Base-by-base conservation (phyloP, 2,797 vertebrate genomes). In the Lepus townsendii region DNA sequence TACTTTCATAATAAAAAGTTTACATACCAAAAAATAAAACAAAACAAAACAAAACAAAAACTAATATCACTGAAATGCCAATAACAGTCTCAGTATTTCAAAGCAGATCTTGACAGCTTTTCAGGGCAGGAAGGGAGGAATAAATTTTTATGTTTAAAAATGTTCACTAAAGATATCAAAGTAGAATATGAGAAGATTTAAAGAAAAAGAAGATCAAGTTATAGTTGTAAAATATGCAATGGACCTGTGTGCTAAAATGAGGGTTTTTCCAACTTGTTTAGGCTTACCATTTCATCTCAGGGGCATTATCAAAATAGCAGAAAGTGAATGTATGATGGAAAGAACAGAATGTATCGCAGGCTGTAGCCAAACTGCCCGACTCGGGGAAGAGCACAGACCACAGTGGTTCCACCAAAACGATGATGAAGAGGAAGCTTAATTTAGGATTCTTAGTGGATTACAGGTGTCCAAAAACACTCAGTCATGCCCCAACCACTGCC, bases 1-100 rank as follows among this genome's bases (percentile, higher is more conserved):
- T 77, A n/a, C 22, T 80, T 88, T 92, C 47, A 78, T 88, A 84
- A 91, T 83, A 78, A 84, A 90, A 94, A 96, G 83, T 93, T 89
- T 60, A 88, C 30, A 92, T 32, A 90, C 10, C 72, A 91, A 96
- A 97, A 73, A 8, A 42, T 42, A 42, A 42, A 42, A 93, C 73
- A 88, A 91, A 96, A 90, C 65, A 73, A 3, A 52, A 42, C 42
- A 42, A 42, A 47, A 47, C 8, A 47, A 47, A 47, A 47, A 47
- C 42, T 47, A 47, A 35, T 80, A 38, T 38, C 24, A 83, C 10
- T 82, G 12, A 93, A 90, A 84, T 69, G 26, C 63, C 90, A 14
- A 50, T 65, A 69, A 68, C n/a, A 57, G 38, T 73, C 20, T 76
- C 65, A 72, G 50, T 13, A 95, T 91, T 84, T 91, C 91, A 91